These are phyloP conservation scores for Chinchilla lanigera DNA, from an alignment of 2,113 vertebrate genomes.

Conservation along the genomic window DNA sequence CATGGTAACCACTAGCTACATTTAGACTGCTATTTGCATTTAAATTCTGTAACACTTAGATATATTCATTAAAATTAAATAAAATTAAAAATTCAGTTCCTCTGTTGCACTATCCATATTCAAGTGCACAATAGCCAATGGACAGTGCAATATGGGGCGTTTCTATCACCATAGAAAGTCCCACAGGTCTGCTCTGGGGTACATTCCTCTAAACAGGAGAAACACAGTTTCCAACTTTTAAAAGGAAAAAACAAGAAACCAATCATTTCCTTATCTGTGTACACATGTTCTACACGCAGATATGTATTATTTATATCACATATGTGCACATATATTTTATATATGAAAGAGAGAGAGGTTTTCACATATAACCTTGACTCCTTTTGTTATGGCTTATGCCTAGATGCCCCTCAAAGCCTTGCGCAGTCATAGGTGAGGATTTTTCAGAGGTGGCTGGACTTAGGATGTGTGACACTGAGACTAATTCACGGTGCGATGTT, in stretches of 20 bases:
- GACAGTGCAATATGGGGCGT: not conserved
- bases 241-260: not conserved
- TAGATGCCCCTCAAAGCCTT: not conserved
- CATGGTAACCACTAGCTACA: not conserved
- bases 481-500: not conserved
- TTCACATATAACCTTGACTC: not conserved
- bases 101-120: not conserved
- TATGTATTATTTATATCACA: not conserved
- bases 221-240: not conserved
- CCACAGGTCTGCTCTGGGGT: not conserved
- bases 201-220: not conserved
- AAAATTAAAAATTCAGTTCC: conserved; percentile 35
- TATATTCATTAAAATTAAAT: conserved; percentile 33
- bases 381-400: not conserved
- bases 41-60: not conserved
- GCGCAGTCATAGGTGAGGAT: not conserved
- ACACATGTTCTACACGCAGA: not conserved
- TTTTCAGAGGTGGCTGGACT: not conserved
- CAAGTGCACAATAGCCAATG: not conserved
- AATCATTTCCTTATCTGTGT: not conserved
- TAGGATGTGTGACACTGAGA: not conserved
- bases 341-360: not conserved
- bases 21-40: not conserved
- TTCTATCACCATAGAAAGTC: not conserved
- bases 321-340: not conserved